These are phyloP conservation scores for Cinclus cinclus DNA, from an alignment of 2,113 vertebrate species.

Conservation along the genomic window DNA sequence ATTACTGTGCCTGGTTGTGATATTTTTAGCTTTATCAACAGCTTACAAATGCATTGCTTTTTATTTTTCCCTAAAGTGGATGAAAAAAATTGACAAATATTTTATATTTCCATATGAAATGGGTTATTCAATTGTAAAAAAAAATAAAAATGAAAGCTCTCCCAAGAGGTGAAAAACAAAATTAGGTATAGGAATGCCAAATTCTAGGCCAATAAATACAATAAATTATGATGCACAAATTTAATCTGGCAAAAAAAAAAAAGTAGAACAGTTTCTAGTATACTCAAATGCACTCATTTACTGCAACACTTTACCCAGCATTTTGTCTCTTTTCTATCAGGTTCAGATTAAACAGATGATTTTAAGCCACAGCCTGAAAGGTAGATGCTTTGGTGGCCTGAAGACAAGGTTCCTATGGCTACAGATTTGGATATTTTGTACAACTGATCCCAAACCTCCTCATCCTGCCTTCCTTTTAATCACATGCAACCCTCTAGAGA, in stretches of 20 bases:
- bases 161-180: neutral
- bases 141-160: neutral
- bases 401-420: neutral
- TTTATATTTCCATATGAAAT: neutral
- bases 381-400: neutral
- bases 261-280: neutral
- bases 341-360: neutral
- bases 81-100: neutral
- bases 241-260: neutral
- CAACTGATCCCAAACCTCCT: neutral
- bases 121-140: neutral
- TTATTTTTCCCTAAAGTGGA: neutral
- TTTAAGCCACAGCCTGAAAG: constrained; percentile 1
- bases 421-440: neutral
- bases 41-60: neutral
- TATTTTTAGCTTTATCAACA: neutral
- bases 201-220: neutral
- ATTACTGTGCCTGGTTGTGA: neutral
- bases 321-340: neutral
- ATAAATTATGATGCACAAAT: neutral
- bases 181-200: neutral
- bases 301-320: neutral
- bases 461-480: neutral
- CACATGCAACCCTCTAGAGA: neutral
- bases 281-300: neutral